These are phyloP conservation scores for Gymnarchus niloticus DNA, from an alignment of 2,113 vertebrate species.

Conservation along the genomic window DNA sequence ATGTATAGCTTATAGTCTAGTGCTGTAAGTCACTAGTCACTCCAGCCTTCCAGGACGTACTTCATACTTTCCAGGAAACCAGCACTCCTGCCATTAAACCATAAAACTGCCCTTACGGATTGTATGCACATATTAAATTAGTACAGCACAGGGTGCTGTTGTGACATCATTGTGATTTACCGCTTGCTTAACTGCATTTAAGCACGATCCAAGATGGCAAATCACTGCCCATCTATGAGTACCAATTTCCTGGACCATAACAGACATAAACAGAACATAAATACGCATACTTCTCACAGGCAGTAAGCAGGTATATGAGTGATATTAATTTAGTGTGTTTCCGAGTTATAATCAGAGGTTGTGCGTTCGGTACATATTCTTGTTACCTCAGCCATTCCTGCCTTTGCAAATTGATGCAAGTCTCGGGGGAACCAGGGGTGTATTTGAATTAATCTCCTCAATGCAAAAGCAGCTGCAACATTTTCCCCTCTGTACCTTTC, in stretches of 20 bases:
- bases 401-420: background rate
- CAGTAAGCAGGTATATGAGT: background rate
- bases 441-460: conserved; percentile 12
- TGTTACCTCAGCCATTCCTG: background rate
- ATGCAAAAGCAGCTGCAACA: background rate
- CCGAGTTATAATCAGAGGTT: background rate
- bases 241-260: background rate
- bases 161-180: background rate
- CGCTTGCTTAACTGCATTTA: background rate
- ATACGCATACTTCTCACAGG: background rate
- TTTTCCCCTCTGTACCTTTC: background rate
- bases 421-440: background rate
- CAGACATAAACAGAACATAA: no score
- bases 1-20: background rate
- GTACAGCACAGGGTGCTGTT: no score
- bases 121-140: background rate
- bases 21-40: background rate
- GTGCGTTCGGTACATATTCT: background rate
- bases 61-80: background rate
- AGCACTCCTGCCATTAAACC: background rate
- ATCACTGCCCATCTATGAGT: background rate
- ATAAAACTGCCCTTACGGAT: background rate
- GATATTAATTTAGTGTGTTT: background rate
- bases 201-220: background rate
- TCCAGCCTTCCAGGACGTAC: background rate